These are phyloP conservation scores for Colaptes auratus DNA, from an alignment of 2,113 vertebrate genomes.

Conservation along the genomic window DNA sequence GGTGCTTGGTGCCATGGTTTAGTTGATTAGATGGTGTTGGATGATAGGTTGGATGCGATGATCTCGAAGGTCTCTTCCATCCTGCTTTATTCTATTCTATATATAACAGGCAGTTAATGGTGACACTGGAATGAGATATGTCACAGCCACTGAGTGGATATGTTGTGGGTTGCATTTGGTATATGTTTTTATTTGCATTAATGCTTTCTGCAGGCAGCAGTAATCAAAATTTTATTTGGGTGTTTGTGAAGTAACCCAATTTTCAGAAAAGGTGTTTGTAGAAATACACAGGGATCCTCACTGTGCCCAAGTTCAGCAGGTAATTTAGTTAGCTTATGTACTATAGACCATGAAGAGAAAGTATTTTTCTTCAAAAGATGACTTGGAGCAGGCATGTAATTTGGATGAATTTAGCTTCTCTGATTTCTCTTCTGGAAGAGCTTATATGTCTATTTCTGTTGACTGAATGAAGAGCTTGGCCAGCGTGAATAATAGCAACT, in stretches of 20 bases:
- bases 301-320: neutral
- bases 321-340: neutral
- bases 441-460: neutral
- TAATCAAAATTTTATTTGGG: neutral
- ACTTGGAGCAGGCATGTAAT: neutral
- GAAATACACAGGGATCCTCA: neutral
- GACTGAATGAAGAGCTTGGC: neutral
- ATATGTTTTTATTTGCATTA: neutral
- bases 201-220: neutral
- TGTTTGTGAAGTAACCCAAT: neutral
- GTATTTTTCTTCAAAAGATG: neutral
- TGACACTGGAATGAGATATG: neutral
- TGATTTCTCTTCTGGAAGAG: constrained; percentile 23
- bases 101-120: neutral
- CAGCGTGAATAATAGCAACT: neutral
- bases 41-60: no score
- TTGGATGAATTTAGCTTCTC: constrained; percentile 7
- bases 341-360: neutral
- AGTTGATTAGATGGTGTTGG: no score
- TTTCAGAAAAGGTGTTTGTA: neutral
- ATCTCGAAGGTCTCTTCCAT: no score
- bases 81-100: no score
- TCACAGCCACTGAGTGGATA: neutral
- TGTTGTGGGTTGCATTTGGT: neutral
- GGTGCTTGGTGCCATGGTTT: no score